Base-by-base conservation (phyloP, 2,797 vertebrate genomes). In the Brachyalestes nurse region DNA sequence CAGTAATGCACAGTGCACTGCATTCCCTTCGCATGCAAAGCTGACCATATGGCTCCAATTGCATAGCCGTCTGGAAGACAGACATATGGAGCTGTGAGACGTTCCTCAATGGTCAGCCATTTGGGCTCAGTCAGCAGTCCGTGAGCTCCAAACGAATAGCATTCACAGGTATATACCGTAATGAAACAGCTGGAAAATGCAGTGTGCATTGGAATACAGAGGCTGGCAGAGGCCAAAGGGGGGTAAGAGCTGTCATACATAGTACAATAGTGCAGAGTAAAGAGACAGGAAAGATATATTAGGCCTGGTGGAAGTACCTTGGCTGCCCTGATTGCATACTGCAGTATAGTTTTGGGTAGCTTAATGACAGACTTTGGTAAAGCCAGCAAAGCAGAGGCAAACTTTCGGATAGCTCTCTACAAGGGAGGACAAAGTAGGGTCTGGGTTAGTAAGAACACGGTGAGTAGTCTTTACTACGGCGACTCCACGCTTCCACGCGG, bases 351-450 rank as follows among this genome's bases (percentile, higher is more conserved):
- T 99, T 97, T 99, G 92, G 97, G 98, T 89, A 99, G 97, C 94
- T 96, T 99, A 96, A 99, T 97, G 94, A 99, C 90, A 96, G 98
- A 99, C 93, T 95, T 98, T 93, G 97, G 97, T 94, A 99, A 96
- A 95, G 98, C 98, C 96, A 99, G 93, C 93, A 99, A 92, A 90
- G 97, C 97, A 89, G 97, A 98, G 85, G 96, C 95, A 97, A 99
- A 98, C 94, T 97, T 99, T 93, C 96, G 96, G 93, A 98, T 97
- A 93, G 97, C 97, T 97, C 96, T 97, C 98, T 99, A 97, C 82
- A 90, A 82, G 88, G 83, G 93, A 95, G 93, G 90, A 96, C 91
- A 97, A 93, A 95, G 94, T 91, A 84, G 92, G 94, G 86, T 65
- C 79, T 72, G 86, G 73, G 85, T 86, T 84, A 86, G 88, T 86